These are phyloP conservation scores for Anagrus nilaparvatae DNA, from an alignment of 1,140 invertebrate genomes.

Conservation along the genomic window DNA sequence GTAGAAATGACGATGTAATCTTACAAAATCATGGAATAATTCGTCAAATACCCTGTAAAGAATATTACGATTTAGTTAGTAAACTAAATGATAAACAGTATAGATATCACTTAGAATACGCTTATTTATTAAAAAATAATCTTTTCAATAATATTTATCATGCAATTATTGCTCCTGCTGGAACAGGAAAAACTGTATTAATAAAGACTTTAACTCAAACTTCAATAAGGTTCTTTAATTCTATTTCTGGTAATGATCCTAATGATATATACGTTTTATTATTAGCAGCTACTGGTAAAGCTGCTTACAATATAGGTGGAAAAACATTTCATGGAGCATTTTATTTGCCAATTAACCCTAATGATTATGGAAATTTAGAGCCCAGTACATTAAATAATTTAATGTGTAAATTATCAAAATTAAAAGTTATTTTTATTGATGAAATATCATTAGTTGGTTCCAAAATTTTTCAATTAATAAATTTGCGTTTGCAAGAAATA, in stretches of 20 bases:
- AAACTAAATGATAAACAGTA: conserved; percentile 3
- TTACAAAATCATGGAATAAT: conserved; percentile 1
- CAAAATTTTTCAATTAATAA: conserved; percentile 19
- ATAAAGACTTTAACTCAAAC: conserved; percentile 18
- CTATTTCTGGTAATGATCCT: conserved; percentile 4
- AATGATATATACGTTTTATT: neutral
- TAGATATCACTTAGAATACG: neutral
- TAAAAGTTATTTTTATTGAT: conserved; percentile 30
- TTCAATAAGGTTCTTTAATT: conserved; percentile 9
- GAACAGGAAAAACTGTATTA: conserved; percentile 19
- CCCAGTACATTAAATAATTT: neutral
- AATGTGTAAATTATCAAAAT: conserved; percentile 14
- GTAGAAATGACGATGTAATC: neutral
- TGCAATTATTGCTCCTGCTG: conserved; percentile 16
- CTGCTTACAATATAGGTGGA: conserved; percentile 22
- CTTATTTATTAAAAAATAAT: neutral
- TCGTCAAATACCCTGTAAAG: neutral
- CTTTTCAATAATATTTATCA: conserved; percentile 2
- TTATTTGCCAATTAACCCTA: conserved; percentile 19
- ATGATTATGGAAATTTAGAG: conserved; percentile 1
- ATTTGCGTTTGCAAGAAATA: conserved; percentile 25
- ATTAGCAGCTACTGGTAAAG: conserved; percentile 29
- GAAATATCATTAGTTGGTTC: conserved; percentile 30
- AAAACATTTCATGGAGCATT: conserved; percentile 27
- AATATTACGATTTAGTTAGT: conserved; percentile 2